Percentiles rank a stretch among this genome's conserved stretches.
These are phyloP conservation scores for Plemyria rubiginata DNA, from an alignment of 2,888 invertebrate species.

Conservation along the genomic window DNA sequence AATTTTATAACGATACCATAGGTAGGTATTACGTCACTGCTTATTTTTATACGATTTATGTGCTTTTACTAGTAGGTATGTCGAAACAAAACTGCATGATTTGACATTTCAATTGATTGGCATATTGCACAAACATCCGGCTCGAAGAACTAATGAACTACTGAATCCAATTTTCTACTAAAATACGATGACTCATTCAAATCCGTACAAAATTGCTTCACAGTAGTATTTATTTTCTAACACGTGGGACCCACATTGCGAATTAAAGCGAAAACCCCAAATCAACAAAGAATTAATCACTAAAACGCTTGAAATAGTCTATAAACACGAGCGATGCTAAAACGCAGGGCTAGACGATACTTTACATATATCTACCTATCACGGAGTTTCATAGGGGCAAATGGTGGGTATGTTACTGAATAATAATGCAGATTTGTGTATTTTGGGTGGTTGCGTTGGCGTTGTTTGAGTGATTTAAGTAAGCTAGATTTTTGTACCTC, in stretches of 20 bases:
- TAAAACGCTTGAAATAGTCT: conserved; percentile 29
- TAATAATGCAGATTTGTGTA: not conserved
- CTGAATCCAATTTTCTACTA: conserved; percentile 52
- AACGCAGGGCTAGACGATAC: conserved; percentile 17
- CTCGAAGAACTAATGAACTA: conserved; percentile 54
- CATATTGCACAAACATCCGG: conserved; percentile 75
- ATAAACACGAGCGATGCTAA: conserved; percentile 25
- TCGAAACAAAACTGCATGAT: conserved; percentile 76
- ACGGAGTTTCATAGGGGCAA: not conserved
- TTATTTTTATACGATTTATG: conserved; percentile 63
- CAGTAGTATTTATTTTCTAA: conserved; percentile 21
- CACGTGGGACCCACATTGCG: conserved; percentile 38
- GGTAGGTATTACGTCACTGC: conserved; percentile 70
- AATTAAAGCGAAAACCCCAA: conserved; percentile 26
- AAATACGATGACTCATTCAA: conserved; percentile 45
- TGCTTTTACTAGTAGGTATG: conserved; percentile 42
- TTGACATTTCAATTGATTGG: conserved; percentile 63
- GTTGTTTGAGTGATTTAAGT: not conserved
- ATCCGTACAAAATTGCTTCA: conserved; percentile 24
- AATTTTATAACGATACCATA: conserved; percentile 1
- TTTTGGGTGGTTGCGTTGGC: not conserved
- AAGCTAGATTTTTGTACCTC: conserved; percentile 2
- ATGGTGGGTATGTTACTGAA: not conserved
- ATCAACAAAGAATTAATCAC: conserved; percentile 36
- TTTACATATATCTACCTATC: no score